Evolutionary conservation across 2,113 vertebrate species (phyloP), one percentile per base, ranked within the genome.

Genomic region (Callospermophilus lateralis): DNA sequence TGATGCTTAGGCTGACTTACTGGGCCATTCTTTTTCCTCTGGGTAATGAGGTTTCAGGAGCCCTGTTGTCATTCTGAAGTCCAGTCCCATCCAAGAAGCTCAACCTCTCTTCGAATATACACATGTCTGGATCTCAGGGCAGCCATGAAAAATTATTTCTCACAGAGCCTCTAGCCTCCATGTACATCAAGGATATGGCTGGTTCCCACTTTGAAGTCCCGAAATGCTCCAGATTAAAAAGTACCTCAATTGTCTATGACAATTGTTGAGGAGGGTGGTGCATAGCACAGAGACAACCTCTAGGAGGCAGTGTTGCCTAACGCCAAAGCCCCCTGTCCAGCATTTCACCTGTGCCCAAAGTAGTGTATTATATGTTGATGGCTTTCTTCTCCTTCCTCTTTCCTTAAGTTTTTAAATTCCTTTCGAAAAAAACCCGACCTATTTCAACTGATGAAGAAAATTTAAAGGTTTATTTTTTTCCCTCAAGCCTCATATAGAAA

Each of bases 231-330:
- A 4, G 3, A 30, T 58, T 8, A 63, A 86, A 77, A 88, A 87
- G 5, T 37, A 8, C n/a, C 32, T 48, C 39, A 22, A 88, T 4
- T 20, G 70, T 65, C 3, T 2, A 6, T 15, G 39, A 37, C 45
- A 78, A 34, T 39, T 73, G 68, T 13, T 13, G 63, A 78, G 63
- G 8, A 68, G 26, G 15, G 10, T 61, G 63, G 13, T n/a, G 73
- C 84, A 87, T n/a, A n/a, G 26, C 51, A 85, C 28, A 78, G 28
- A 11, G 65, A 72, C 61, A 45, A 39, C 86, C 96, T 88, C 76
- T n/a, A 96, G 91, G 20, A 77, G 95, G 61, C 73, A 32, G 68
- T 85, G 77, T 80, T 97, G 67, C 55, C 85, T 55, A 94, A 91
- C 4, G 51, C 88, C 28, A 24, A 77, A 76, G 17, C 42, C 72